phyloP scores from a whole-genome alignment of 2,888 invertebrate genomes.

The Mesorhabditis belari region DNA sequence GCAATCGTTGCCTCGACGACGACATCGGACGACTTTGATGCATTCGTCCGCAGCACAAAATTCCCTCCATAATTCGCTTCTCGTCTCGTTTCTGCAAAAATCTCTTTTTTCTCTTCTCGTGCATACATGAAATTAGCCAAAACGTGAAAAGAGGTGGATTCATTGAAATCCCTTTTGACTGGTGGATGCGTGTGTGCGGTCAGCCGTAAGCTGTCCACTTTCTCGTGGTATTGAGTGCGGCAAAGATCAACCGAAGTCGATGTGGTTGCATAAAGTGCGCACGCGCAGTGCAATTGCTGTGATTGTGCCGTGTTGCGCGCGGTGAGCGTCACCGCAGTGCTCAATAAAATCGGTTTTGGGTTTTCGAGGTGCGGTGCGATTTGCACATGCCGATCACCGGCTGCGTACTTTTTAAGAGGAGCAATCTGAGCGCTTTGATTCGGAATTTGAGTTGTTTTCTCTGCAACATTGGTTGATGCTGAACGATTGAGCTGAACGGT shows the following conservation, averaged over 20 bases:
- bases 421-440: not conserved
- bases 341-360: conserved; percentile 12
- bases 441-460: not conserved
- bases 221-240: conserved; percentile 11
- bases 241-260: conserved; percentile 18
- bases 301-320: conserved; percentile 17
- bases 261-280: conserved; percentile 27
- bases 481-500: not conserved
- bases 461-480: not conserved
- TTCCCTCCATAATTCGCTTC: conserved; percentile 18
- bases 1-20: conserved; percentile 7
- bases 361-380: conserved; percentile 2
- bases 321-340: conserved; percentile 19
- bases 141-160: conserved; percentile 28
- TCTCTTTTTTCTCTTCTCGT: conserved; percentile 26
- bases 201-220: no score
- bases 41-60: conserved; percentile 15
- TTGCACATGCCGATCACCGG: not conserved
- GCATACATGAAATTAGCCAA: conserved; percentile 29
- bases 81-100: conserved; percentile 35
- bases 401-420: no score
- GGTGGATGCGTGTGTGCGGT: conserved; percentile 15
- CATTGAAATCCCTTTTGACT: conserved; percentile 18
- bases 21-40: conserved; percentile 19
- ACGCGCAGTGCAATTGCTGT: conserved; percentile 21